Conservation (phyloP, 2,113 vertebrate genomes). For the Dicrurus megarhynchus region DNA sequence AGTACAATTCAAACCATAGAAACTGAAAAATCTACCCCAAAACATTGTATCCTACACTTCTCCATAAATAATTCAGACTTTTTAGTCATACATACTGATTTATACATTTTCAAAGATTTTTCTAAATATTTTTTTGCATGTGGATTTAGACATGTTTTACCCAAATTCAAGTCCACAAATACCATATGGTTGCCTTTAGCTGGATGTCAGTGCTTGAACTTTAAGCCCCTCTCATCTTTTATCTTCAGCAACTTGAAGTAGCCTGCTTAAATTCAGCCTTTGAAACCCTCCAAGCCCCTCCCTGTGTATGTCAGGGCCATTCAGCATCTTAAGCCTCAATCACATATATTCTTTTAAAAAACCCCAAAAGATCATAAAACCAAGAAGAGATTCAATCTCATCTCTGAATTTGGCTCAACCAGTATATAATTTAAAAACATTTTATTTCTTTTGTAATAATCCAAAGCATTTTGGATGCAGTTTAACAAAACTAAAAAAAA, state of each 20-base stretch:
- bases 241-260: slow-evolving; percentile 16
- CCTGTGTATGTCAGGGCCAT: background rate
- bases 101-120: background rate
- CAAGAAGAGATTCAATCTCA: background rate
- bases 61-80: background rate
- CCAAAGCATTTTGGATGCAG: background rate
- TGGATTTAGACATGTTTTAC: background rate
- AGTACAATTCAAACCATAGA: background rate
- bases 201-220: slow-evolving; percentile 29
- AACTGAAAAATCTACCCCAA: background rate
- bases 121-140: background rate
- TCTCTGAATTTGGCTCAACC: background rate
- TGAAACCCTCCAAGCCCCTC: background rate
- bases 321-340: background rate
- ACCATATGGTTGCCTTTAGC: slow-evolving; percentile 12
- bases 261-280: background rate
- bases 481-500: background rate
- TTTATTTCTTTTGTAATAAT: background rate
- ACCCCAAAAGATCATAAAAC: background rate
- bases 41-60: accelerated
- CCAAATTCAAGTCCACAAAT: background rate
- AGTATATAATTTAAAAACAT: background rate
- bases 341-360: background rate
- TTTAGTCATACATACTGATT: background rate
- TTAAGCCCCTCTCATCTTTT: slow-evolving; percentile 1